Evolutionary conservation across 92 coral and sea anemone genomes (phyloP).

Genomic region (Umimayanthus kanabou): DNA sequence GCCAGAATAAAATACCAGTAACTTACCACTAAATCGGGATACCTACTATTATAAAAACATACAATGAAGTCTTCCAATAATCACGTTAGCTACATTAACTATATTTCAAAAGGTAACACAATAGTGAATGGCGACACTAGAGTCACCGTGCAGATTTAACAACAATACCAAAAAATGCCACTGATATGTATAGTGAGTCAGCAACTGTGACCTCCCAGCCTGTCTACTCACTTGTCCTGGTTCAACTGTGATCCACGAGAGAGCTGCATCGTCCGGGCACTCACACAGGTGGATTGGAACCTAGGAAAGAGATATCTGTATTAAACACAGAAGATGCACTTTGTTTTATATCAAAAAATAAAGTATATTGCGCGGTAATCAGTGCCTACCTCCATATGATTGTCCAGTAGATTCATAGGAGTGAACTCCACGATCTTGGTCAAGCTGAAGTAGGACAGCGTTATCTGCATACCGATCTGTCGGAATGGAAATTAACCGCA

Average conservation of each 20-base stretch:
- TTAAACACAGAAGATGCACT: no score
- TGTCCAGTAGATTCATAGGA: constrained; percentile 83
- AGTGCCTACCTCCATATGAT: constrained; percentile 80
- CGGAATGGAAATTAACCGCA: background rate
- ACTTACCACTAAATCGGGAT: no score
- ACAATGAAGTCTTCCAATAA: no score
- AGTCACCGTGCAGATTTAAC: no score
- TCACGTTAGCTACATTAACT: no score
- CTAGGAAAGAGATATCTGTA: constrained; percentile 30
- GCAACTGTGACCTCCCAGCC: background rate
- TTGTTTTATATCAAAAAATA: no score
- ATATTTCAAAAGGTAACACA: no score
- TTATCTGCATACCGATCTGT: constrained; percentile 92
- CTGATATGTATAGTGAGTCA: background rate
- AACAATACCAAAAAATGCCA: no score
- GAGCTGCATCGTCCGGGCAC: constrained; percentile 52
- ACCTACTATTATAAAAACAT: no score
- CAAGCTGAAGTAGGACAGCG: constrained; percentile 93
- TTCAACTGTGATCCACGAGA: constrained; percentile 77
- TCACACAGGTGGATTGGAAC: constrained; percentile 76
- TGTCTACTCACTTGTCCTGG: constrained; percentile 77
- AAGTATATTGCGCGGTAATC: background rate
- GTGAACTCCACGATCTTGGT: constrained; percentile 95
- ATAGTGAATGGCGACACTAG: no score
- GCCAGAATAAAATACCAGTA: no score